Evolutionary conservation across 2,888 invertebrate species (phyloP), one percentile per base, ranked within the genome.

Genomic region (Ornithoptera priamus): DNA sequence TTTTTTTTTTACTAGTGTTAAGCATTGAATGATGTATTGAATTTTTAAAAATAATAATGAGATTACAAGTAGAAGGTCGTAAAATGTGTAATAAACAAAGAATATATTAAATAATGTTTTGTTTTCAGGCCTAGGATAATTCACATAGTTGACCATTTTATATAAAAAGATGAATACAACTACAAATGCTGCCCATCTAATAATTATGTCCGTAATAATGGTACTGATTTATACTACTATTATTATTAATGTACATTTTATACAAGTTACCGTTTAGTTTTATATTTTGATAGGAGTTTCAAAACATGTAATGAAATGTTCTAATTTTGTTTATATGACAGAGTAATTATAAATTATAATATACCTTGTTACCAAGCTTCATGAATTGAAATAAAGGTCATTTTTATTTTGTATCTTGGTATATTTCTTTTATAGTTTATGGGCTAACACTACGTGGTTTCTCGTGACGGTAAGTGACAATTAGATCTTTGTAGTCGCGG

Each of bases 291-390:
- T 90, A 90, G 87, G 82, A 46, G 85, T 83, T 83, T 86, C 88
- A 87, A 87, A 85, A 87, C 81, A 76, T 87, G 82, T 88, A 89
- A 85, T 85, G 85, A 87, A 88, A 85, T 89, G 86, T 90, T 90
- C 87, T 89, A 89, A 90, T 86, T 85, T 85, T 82, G 80, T 87
- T 78, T 85, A 81, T 84, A 87, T 83, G 85, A 87, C 84, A 87
- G 87, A 88, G 81, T 86, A 87, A 88, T 87, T 88, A 87, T 78
- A 74, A 77, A 86, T 87, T 89, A 89, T 85, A 85, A 88, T 89
- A 89, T 91, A 91, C 87, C 88, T 90, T 92, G 92, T 92, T 92
- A 92, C 90, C 92, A 89, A 87, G 91, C 92, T 92, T 92, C 87
- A 89, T 87, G 84, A 92, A 91, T 89, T 90, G 86, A 89, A 90